A percentile compares a stretch with the other conserved stretches of the same genome.
These are phyloP conservation scores for Falco punctatus DNA, from an alignment of 2,113 vertebrate species.

Conservation along the genomic window DNA sequence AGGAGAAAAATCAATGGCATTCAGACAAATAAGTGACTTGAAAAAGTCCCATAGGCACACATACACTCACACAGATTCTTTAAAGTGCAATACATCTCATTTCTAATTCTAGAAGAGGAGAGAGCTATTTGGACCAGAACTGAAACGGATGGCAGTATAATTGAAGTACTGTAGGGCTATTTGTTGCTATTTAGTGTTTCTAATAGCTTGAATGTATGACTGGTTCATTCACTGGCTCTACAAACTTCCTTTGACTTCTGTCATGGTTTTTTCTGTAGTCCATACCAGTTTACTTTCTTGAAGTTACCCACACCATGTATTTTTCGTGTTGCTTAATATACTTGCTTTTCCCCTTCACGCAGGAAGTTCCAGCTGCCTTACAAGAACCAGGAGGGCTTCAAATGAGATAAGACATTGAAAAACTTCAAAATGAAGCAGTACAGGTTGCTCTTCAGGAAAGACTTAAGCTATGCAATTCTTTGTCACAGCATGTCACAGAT, in stretches of 20 bases:
- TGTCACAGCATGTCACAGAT: background rate
- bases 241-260: background rate
- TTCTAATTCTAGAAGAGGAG: conserved; percentile 71
- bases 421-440: background rate
- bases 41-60: conserved; percentile 81
- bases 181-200: conserved; percentile 64
- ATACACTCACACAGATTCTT: conserved; percentile 65
- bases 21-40: conserved; percentile 89
- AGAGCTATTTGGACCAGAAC: conserved; percentile 56
- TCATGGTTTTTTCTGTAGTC: background rate
- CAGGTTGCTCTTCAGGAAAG: background rate
- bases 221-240: background rate
- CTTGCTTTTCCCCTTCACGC: background rate
- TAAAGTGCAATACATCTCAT: conserved; percentile 78
- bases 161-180: conserved; percentile 56
- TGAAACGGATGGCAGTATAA: conserved; percentile 65
- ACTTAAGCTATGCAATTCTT: background rate
- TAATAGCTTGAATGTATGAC: conserved; percentile 22
- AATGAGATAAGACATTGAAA: background rate
- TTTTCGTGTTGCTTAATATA: background rate
- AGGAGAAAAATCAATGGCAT: conserved; percentile 90
- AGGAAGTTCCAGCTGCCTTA: background rate
- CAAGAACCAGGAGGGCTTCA: background rate
- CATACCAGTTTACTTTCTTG: background rate
- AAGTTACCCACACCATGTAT: background rate